Conservation (phyloP, 2,113 vertebrate genomes). For the Dasypus novemcinctus region DNA sequence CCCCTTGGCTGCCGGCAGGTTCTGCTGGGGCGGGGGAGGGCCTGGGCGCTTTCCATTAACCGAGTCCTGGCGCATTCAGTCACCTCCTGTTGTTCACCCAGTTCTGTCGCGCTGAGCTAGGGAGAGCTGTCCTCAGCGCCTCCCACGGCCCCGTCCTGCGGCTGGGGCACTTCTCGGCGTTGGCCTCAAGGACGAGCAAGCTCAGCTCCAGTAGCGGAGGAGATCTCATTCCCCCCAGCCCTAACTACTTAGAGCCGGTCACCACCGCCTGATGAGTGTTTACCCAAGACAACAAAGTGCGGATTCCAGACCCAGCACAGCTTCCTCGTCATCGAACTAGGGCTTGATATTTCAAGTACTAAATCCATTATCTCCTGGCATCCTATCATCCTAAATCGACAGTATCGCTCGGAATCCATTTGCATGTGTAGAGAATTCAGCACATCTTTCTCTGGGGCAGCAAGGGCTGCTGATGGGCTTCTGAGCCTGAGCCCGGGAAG, state of each 20-base stretch:
- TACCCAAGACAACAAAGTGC: constrained; percentile 74
- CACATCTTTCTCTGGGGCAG: neutral
- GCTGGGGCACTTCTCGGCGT: accelerated
- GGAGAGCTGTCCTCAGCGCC: neutral
- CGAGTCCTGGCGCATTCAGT: neutral
- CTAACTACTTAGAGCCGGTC: no score
- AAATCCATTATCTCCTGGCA: constrained; percentile 71
- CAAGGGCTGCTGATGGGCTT: constrained; percentile 5
- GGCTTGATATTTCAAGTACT: constrained; percentile 75
- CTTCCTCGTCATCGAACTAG: constrained; percentile 74
- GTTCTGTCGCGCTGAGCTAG: neutral
- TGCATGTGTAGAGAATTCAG: constrained; percentile 65
- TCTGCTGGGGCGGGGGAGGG: neutral
- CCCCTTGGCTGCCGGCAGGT: no score
- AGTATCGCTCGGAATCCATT: constrained; percentile 67
- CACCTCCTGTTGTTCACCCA: neutral
- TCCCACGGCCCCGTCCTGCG: neutral
- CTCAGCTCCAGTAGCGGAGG: no score
- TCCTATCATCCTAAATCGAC: constrained; percentile 68
- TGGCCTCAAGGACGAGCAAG: neutral
- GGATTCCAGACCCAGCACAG: constrained; percentile 66
- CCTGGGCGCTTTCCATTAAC: neutral
- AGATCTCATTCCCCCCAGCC: no score
- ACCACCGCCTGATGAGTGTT: constrained; percentile 70
- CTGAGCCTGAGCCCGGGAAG: neutral